Evolutionary conservation across 2,888 invertebrate species (phyloP), one percentile per base, ranked within the genome.

Genomic region (Sturmia bella): DNA sequence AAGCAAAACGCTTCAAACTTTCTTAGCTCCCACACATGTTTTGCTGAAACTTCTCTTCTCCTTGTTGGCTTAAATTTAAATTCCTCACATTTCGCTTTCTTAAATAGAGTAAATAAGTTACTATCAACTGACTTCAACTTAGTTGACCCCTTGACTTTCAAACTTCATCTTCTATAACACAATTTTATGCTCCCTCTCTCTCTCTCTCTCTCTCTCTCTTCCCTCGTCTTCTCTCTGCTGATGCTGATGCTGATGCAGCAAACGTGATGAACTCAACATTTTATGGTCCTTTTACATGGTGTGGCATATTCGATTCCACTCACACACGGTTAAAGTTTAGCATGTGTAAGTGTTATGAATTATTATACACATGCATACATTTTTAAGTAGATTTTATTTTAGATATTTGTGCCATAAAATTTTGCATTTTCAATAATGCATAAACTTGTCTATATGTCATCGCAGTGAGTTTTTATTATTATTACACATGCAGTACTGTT

Each of bases 391-490:
- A 21, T 52, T 19, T 39, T 61, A 41, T 70, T 37, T 59, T 61
- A 70, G 13, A 52, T 61, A 43, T 3, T 63, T 43, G 13, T 15
- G 4, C 39, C 17, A 21, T 27, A 39, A 27, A 27, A 13, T 56
- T 54, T 15, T 64, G 32, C 17, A 63, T 63, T 73, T 56, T 73
- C 54, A 73, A 63, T 73, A 73, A 63, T 64, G 52, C 63, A 63
- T 73, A 74, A 74, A 73, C 56, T 63, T 73, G 63, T 73, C 54
- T 63, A 43, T 61, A 73, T 63, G 72, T 73, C 72, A 32, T 32
- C 32, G 21, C 13, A 59, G 41, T 41, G 2, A 63, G 19, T 43
- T 41, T 63, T 61, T 54, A 43, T 32, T 32, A 54, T 54, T 15
- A 73, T 45, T 56, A 69, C 48, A 0, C 48, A 0, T 12, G 32